A percentile compares a stretch with the other conserved stretches of the same genome.
These are phyloP conservation scores for Ernsta delagoae DNA, from an alignment of 2,888 invertebrate genomes.

Conservation along the genomic window DNA sequence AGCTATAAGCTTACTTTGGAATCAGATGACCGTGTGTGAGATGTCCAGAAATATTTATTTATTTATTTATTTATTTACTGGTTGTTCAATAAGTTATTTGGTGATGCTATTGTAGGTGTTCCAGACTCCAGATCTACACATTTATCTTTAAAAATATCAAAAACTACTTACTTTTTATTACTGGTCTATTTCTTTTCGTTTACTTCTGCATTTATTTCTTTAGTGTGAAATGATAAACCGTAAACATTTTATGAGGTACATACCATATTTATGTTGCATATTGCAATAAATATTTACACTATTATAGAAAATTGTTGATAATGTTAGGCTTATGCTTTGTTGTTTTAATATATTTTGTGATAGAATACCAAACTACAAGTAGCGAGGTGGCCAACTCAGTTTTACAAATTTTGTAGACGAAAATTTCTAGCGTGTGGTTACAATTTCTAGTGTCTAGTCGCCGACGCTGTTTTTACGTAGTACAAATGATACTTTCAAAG, in stretches of 20 bases:
- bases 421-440: not conserved
- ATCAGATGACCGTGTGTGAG: too few relatives aligned
- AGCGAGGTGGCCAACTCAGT: conserved; percentile 4
- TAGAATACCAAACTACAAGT: conserved; percentile 31
- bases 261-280: not conserved
- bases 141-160: too few relatives aligned
- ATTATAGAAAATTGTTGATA: conserved; percentile 1
- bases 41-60: too few relatives aligned
- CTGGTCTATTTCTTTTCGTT: not conserved
- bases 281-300: not conserved
- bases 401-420: too few relatives aligned
- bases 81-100: too few relatives aligned
- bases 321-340: conserved; percentile 23
- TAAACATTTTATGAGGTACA: not conserved
- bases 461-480: conserved; percentile 19
- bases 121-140: too few relatives aligned
- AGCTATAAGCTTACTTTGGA: too few relatives aligned
- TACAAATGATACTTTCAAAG: conserved; percentile 29
- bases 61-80: too few relatives aligned
- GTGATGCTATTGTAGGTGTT: too few relatives aligned
- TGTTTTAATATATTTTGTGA: conserved; percentile 28
- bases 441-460: conserved; percentile 6
- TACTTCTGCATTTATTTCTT: not conserved
- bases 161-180: too few relatives aligned
- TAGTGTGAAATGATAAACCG: not conserved